These are phyloP conservation scores for Scaptomyza cyrtandrae DNA, from an alignment of 2,888 invertebrate species.

Conservation along the genomic window DNA sequence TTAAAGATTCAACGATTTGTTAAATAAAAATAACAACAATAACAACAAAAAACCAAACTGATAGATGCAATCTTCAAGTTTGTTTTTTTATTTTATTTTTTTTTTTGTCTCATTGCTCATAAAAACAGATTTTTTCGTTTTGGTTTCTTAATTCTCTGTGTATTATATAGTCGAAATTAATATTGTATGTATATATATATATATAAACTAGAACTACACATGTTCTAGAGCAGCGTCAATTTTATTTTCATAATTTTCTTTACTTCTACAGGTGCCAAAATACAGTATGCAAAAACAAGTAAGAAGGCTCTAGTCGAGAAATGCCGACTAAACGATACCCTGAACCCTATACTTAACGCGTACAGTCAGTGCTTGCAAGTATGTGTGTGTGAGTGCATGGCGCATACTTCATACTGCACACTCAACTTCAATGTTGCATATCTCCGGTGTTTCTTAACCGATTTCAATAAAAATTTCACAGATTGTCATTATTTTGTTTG, in stretches of 20 bases:
- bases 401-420: too few species aligned
- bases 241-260: conserved; percentile 9
- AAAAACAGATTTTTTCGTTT: conserved; percentile 33
- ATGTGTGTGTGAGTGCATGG: too few species aligned
- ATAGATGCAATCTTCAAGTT: conserved; percentile 23
- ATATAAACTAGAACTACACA: conserved; percentile 24
- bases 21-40: conserved; percentile 38
- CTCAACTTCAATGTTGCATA: too few species aligned
- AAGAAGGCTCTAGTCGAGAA: too few species aligned
- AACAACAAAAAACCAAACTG: not conserved
- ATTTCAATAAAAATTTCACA: too few species aligned
- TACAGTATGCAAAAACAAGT: too few species aligned
- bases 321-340: too few species aligned
- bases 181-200: not conserved
- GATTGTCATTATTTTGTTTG: too few species aligned
- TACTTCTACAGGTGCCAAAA: conserved; percentile 21
- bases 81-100: conserved; percentile 30
- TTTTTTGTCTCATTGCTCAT: conserved; percentile 20
- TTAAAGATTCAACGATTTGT: conserved; percentile 54
- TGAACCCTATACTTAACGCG: too few species aligned
- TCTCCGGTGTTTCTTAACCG: too few species aligned
- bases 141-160: conserved; percentile 4
- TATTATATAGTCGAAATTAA: conserved; percentile 10
- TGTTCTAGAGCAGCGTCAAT: conserved; percentile 39
- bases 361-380: too few species aligned